A percentile compares a stretch with the other conserved stretches of the same genome.
These are phyloP conservation scores for Lithophane ornitopus DNA, from an alignment of 2,888 invertebrate species.

Conservation along the genomic window DNA sequence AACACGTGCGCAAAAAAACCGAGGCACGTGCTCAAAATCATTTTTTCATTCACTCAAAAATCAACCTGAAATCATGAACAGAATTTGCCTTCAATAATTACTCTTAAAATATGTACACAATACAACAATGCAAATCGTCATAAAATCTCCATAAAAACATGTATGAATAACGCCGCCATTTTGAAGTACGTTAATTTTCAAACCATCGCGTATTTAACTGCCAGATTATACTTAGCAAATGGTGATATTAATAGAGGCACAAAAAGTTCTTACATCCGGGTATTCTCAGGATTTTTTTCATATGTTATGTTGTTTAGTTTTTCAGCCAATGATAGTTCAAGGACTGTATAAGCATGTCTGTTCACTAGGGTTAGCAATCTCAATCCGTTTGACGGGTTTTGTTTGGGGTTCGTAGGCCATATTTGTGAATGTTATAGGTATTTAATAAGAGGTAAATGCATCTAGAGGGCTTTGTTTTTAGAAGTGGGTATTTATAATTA, in stretches of 20 bases:
- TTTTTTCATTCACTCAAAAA: constrained; percentile 15
- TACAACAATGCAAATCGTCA: constrained; percentile 16
- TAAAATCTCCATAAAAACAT: constrained; percentile 27
- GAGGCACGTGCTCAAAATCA: background rate
- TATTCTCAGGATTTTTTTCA: constrained; percentile 29
- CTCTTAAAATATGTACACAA: constrained; percentile 36
- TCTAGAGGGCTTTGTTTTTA: background rate
- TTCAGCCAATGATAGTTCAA: constrained; percentile 51
- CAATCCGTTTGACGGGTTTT: constrained; percentile 14
- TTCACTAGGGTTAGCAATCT: background rate
- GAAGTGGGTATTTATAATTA: no score
- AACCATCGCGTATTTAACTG: constrained; percentile 43
- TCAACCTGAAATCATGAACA: background rate
- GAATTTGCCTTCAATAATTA: constrained; percentile 28
- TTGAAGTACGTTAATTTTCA: constrained; percentile 58
- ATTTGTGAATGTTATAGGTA: background rate
- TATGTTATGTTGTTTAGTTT: constrained; percentile 32
- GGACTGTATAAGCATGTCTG: constrained; percentile 21
- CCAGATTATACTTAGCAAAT: constrained; percentile 59
- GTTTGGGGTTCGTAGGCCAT: background rate
- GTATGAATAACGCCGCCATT: constrained; percentile 44
- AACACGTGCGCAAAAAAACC: constrained; percentile 18
- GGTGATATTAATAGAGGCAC: constrained; percentile 51
- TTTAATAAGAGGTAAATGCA: no score
- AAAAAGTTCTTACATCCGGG: constrained; percentile 60